Base-by-base conservation (phyloP, 2,888 invertebrate genomes). In the Trichogramma evanescens region DNA sequence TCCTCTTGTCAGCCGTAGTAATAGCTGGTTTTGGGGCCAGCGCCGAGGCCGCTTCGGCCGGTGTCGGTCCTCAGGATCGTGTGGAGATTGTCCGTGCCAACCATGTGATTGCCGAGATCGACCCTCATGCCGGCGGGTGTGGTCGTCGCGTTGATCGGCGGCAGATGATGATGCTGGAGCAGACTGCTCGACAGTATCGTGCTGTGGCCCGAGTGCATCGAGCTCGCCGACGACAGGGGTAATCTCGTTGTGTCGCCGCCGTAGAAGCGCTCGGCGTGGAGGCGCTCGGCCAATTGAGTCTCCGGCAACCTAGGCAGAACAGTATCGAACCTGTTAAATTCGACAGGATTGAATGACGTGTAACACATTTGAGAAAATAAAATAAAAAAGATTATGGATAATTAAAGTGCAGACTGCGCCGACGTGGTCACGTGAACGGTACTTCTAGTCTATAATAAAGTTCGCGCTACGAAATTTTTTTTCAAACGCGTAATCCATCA, bases 1-100 rank as follows among this genome's bases (percentile, higher is more conserved):
- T 83, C 82, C 76, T 84, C 81, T 72, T 83, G 88, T 89, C 89
- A 89, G 84, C 89, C 89, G 74, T 88, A 89, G 76, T 89, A 89
- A 71, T 74, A 76, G 66, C 62, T 64, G 26, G 71, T 69, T 57
- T 72, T 73, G 59, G 43, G 50, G 9, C 50, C 40, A 10, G 26
- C 46, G 8, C 4, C 41, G 8, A 50, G 51, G 2, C 43, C 58
- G 10, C 49, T 4, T 38, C 56, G 60, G 26, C 56, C 48, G 6
- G 44, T n/a, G 2, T 56, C 56, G 2, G 62, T 53, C 13, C 64
- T 46, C 0, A 76, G 67, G 44, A 71, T 74, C 64, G 71, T 76
- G 69, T 77, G 77, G 1, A 77, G 71, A 62, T 70, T 77, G 61
- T 77, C 76, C 44, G 77, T 74, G 54, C 76, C 77, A 26, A 77